These are phyloP conservation scores for Condylura cristata DNA, from an alignment of 2,113 vertebrate species.

Conservation along the genomic window DNA sequence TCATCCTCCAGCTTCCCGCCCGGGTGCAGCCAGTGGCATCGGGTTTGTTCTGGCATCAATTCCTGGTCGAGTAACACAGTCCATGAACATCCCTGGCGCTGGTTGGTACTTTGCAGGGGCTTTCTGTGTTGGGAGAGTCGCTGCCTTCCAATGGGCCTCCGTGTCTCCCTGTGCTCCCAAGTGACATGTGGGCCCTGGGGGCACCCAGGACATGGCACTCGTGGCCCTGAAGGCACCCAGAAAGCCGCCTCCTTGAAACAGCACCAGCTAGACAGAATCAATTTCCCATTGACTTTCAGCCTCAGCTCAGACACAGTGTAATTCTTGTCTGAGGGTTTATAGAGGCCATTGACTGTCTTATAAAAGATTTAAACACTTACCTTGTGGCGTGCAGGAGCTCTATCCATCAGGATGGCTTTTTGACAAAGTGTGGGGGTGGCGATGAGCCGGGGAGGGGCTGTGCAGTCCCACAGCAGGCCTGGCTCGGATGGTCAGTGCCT, in stretches of 20 bases:
- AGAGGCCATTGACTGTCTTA: constrained; percentile 83
- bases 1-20: neutral
- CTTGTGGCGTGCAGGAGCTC: constrained; percentile 70
- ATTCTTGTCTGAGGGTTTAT: constrained; percentile 84
- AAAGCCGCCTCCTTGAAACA: constrained; percentile 73
- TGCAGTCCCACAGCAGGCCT: accelerated
- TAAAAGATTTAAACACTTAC: constrained; percentile 86
- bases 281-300: constrained; percentile 87
- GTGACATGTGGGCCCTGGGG: neutral
- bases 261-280: constrained; percentile 85
- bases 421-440: constrained; percentile 71
- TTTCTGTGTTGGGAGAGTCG: neutral
- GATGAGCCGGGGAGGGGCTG: neutral
- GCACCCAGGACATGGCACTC: constrained; percentile 42
- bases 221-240: constrained; percentile 63
- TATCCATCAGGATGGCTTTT: constrained; percentile 75
- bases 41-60: constrained; percentile 44
- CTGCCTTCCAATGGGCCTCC: neutral
- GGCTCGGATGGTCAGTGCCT: neutral
- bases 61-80: constrained; percentile 45
- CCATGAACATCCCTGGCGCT: neutral
- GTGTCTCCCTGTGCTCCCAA: neutral
- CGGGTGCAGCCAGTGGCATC: constrained; percentile 20
- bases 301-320: constrained; percentile 84
- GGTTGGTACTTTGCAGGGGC: neutral